Percentiles rank a stretch among this genome's conserved stretches.
phyloP scores from a whole-genome alignment of 2,888 invertebrate species.

The Pollenia labialis region DNA sequence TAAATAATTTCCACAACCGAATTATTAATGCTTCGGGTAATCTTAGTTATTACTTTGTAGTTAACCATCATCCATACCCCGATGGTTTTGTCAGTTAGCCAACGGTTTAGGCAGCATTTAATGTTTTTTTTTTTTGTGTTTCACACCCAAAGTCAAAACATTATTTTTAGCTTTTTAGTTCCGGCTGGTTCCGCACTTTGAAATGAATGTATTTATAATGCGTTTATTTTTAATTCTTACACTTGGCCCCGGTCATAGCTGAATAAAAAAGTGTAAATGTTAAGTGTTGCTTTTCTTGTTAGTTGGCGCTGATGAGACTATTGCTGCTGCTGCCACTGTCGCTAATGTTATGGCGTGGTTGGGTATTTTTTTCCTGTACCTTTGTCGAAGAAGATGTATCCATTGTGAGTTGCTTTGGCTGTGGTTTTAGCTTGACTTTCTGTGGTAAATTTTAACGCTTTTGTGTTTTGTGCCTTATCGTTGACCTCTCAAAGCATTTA shows the following conservation, averaged over 20 bases:
- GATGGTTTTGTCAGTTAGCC: conserved; percentile 7
- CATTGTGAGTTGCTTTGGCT: conserved; percentile 37
- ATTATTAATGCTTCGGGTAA: conserved; percentile 58
- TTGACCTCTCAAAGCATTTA: conserved; percentile 63
- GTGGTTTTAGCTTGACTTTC: conserved; percentile 64
- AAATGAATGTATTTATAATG: conserved; percentile 40
- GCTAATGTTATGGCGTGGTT: not conserved
- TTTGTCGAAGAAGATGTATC: not conserved
- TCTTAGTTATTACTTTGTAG: conserved; percentile 62
- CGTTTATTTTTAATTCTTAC: conserved; percentile 52
- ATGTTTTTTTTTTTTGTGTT: conserved; percentile 1
- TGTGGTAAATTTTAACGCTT: conserved; percentile 53
- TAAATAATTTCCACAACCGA: conserved; percentile 31
- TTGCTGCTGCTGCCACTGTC: no score
- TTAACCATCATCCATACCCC: conserved; percentile 32
- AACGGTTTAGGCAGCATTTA: conserved; percentile 11
- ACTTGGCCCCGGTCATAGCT: conserved; percentile 37
- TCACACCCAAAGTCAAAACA: conserved; percentile 22
- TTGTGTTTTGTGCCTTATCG: conserved; percentile 60
- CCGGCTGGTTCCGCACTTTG: conserved; percentile 6
- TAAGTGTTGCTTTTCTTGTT: conserved; percentile 60
- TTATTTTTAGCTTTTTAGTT: conserved; percentile 49
- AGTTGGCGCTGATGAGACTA: not conserved
- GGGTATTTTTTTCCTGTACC: conserved; percentile 9
- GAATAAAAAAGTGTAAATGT: conserved; percentile 59